These are phyloP conservation scores for Caenorhabditis imperialis DNA, from an alignment of 2,888 invertebrate genomes.

Conservation along the genomic window DNA sequence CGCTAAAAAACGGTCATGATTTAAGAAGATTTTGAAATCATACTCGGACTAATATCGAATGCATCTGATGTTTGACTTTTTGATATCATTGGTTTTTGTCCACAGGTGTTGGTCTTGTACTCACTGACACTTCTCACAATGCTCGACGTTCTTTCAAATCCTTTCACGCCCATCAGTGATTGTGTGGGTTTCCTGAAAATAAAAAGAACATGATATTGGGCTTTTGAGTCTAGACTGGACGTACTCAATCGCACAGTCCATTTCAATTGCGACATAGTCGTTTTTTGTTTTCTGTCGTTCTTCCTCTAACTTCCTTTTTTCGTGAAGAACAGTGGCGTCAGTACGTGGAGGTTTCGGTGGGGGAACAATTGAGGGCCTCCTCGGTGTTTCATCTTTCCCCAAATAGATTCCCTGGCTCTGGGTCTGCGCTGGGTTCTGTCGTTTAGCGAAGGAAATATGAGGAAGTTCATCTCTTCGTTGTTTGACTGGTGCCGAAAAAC, in stretches of 20 bases:
- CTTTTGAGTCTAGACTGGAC: too few relatives aligned
- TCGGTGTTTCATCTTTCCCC: constrained; percentile 62
- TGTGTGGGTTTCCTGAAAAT: constrained; percentile 22
- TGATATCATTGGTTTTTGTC: constrained; percentile 55
- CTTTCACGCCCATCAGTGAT: constrained; percentile 34
- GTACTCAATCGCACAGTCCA: too few relatives aligned
- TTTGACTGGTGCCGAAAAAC: constrained; percentile 94
- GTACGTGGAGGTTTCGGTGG: constrained; percentile 76
- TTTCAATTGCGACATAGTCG: constrained; percentile 37
- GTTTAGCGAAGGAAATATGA: constrained; percentile 62
- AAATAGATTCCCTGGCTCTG: constrained; percentile 71
- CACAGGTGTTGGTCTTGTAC: constrained; percentile 65
- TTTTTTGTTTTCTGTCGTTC: constrained; percentile 27
- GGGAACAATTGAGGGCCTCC: constrained; percentile 67
- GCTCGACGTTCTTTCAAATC: constrained; percentile 57
- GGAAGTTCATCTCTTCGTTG: constrained; percentile 81
- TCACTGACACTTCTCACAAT: constrained; percentile 78
- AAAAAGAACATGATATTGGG: not conserved
- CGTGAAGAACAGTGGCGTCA: constrained; percentile 69
- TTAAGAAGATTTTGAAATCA: not conserved
- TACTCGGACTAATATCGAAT: constrained; percentile 68
- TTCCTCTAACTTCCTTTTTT: constrained; percentile 61
- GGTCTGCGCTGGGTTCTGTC: constrained; percentile 39
- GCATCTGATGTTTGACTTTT: constrained; percentile 70
- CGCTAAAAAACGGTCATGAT: constrained; percentile 43